Conservation (phyloP, 2,113 vertebrate genomes). For the Mungos mungo region DNA sequence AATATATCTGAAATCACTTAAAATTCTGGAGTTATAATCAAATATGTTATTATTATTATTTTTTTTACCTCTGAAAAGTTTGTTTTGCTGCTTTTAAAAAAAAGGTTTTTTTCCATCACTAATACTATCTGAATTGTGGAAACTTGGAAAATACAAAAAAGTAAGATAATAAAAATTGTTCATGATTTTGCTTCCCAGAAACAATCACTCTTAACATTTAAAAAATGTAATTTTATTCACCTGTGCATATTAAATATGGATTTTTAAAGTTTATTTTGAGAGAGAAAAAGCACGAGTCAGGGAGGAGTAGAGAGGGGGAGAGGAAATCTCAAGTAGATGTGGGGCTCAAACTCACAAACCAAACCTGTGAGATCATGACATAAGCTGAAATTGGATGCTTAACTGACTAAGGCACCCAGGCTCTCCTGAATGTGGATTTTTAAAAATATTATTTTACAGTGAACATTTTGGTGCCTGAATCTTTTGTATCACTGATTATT, state of each 20-base stretch:
- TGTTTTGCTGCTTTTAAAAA: neutral
- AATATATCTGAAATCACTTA: neutral
- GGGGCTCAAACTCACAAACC: too few relatives aligned
- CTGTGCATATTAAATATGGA: neutral
- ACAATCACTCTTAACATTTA: neutral
- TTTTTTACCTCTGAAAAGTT: neutral
- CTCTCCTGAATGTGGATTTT: neutral
- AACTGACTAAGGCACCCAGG: too few relatives aligned
- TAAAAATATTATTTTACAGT: neutral
- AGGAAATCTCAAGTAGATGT: too few relatives aligned
- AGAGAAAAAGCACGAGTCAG: too few relatives aligned
- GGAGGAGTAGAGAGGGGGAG: too few relatives aligned
- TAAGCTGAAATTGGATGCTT: too few relatives aligned
- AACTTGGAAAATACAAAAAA: neutral
- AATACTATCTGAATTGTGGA: neutral
- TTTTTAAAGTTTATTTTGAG: too few relatives aligned
- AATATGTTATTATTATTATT: neutral
- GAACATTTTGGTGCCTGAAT: neutral
- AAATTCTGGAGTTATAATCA: neutral
- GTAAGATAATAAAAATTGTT: neutral
- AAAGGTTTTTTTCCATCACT: neutral
- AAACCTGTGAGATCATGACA: too few relatives aligned
- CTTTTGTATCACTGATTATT: neutral
- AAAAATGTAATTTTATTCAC: neutral
- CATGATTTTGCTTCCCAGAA: neutral